A percentile compares a stretch with the other conserved stretches of the same genome.
Evolutionary conservation across 2,797 vertebrate species (phyloP).

Genomic region (Manis crassicaudata): DNA sequence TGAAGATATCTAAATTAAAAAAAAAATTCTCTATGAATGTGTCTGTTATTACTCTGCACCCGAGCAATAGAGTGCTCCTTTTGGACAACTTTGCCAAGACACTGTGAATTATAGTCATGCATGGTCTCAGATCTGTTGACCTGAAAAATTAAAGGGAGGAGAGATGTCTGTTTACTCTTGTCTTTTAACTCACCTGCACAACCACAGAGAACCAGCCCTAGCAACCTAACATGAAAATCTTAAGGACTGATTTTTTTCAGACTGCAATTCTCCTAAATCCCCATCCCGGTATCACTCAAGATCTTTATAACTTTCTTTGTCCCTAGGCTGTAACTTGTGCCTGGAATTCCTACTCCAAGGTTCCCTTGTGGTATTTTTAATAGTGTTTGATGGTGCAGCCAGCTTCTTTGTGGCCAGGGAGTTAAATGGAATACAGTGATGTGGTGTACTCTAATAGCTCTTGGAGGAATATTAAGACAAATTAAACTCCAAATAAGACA

Average conservation of each 20-base stretch:
- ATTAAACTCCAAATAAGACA: constrained; percentile 66
- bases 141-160: neutral
- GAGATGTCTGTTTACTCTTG: neutral
- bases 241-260: constrained; percentile 20
- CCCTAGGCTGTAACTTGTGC: constrained; percentile 38
- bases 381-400: constrained; percentile 69
- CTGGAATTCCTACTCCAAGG: constrained; percentile 54
- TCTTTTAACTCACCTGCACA: neutral
- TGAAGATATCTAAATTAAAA: neutral
- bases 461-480: constrained; percentile 64
- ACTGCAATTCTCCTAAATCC: constrained; percentile 47
- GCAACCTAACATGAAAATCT: neutral
- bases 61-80: neutral
- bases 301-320: constrained; percentile 49
- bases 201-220: neutral
- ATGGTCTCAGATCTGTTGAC: constrained; percentile 2
- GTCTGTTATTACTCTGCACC: neutral
- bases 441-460: constrained; percentile 33
- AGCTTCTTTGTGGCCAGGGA: constrained; percentile 55
- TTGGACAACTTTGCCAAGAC: neutral
- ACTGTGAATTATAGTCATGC: neutral
- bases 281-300: constrained; percentile 12
- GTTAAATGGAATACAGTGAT: constrained; percentile 55
- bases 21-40: neutral
- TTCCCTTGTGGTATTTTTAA: constrained; percentile 73